Conservation (phyloP, 2,888 invertebrate genomes). For the Ommatoiulus sabulosus region DNA sequence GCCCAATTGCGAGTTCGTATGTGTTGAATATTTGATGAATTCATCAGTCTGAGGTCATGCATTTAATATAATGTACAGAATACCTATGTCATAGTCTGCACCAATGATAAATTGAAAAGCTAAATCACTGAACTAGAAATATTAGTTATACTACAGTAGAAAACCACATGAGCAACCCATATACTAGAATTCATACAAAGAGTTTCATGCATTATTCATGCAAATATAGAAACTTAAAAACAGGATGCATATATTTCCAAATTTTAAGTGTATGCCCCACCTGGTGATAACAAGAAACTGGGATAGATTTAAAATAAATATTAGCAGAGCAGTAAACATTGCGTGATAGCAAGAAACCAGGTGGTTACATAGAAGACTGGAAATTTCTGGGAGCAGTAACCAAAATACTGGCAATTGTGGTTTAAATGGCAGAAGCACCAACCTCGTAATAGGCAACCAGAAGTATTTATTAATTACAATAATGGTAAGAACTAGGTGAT, state of each 20-base stretch:
- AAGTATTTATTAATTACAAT: background rate
- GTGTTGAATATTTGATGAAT: background rate
- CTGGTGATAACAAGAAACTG: background rate
- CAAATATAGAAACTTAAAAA: background rate
- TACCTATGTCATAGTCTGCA: background rate
- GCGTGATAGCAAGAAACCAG: background rate
- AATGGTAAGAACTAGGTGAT: too few relatives aligned
- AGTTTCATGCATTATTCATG: background rate
- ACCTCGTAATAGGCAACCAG: background rate
- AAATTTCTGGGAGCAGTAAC: background rate
- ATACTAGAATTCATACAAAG: background rate
- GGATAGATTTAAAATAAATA: background rate
- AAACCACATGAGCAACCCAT: background rate
- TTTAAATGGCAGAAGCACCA: background rate
- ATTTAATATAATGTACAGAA: background rate
- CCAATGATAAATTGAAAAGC: background rate
- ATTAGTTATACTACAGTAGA: background rate
- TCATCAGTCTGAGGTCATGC: background rate
- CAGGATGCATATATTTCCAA: background rate
- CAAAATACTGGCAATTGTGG: background rate
- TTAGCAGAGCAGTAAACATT: background rate
- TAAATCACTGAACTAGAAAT: too few relatives aligned
- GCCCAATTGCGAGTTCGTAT: background rate
- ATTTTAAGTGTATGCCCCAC: background rate
- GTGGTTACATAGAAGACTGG: background rate